Base-by-base conservation (phyloP, 1,140 invertebrate genomes). In the Drosophila chauvacae region DNA sequence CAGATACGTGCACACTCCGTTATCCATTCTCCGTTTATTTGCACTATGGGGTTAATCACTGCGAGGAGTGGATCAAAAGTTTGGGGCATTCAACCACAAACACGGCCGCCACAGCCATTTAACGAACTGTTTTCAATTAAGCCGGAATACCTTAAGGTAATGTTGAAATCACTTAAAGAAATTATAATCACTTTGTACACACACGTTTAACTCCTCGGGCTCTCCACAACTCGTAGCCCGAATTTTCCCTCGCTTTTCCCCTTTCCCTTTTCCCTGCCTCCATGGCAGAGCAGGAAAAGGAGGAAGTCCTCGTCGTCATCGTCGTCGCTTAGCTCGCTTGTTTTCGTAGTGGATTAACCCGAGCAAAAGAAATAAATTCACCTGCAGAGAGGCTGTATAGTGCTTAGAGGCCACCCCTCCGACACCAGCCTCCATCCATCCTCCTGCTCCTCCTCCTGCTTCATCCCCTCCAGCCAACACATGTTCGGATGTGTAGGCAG, bases 131-230 rank as follows among this genome's bases (percentile, higher is more conserved):
- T 83, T 86, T 87, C 84, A 87, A 87, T 87, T 87, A 88, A 69
- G 76, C 53, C 70, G 33, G 58, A 80, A 88, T 88, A 87, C 83
- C 84, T 87, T 77, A 70, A 87, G 83, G 83, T 88, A 83, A 88
- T 80, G 84, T 74, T 88, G 72, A 88, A 87, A 87, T 87, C 83
- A 87, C 85, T 87, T 87, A 87, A 83, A 87, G 84, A 88, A 87
- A 87, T 87, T 86, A 88, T 87, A 87, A 88, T 87, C 83, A 88
- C 80, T 84, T 86, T 88, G 83, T 88, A 88, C 84, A 87, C 83
- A 88, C 77, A 88, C 84, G 83, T 60, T 87, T 80, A 80, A 39
- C 72, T 77, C 80, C 83, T 88, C 77, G 72, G 83, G 83, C 71
- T 80, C 63, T 50, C 37, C 16, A 11, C 48, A 50, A 18, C 26